A percentile compares a stretch with the other conserved stretches of the same genome.
These are phyloP conservation scores for Zoanthus solanderi DNA, from an alignment of 92 coral and sea anemone genomes.

Conservation along the genomic window DNA sequence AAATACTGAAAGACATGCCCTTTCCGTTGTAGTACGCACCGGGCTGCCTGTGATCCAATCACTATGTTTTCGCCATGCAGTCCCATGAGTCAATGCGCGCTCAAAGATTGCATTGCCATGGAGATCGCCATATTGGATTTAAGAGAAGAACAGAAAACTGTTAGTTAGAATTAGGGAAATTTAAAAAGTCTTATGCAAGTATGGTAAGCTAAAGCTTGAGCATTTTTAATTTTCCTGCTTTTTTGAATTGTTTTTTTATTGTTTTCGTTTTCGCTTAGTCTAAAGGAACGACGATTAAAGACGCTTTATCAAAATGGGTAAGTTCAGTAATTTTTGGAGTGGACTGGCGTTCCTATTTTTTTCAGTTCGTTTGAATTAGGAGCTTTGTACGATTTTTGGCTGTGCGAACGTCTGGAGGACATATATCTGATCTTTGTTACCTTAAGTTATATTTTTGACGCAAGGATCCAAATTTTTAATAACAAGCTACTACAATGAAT, in stretches of 20 bases:
- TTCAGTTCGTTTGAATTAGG: neutral
- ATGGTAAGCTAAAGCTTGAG: neutral
- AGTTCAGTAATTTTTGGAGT: constrained; percentile 26
- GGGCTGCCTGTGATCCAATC: neutral
- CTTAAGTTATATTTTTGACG: too few species aligned
- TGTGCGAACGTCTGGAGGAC: too few species aligned
- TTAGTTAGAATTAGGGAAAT: neutral
- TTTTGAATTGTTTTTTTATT: neutral
- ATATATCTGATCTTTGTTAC: too few species aligned
- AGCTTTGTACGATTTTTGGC: too few species aligned
- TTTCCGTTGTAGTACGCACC: neutral
- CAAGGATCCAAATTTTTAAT: too few species aligned
- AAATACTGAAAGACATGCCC: too few species aligned
- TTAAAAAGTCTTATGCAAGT: neutral
- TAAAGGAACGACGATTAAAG: constrained; percentile 98
- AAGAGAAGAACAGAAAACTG: constrained; percentile 1
- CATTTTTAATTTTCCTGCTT: neutral
- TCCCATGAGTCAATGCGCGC: constrained; percentile 32
- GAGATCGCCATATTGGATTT: constrained; percentile 84
- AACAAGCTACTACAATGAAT: too few species aligned
- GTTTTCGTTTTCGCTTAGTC: constrained; percentile 57
- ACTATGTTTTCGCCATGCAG: neutral
- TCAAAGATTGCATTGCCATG: constrained; percentile 11
- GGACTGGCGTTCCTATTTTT: neutral
- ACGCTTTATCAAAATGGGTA: constrained; percentile 94